phyloP scores from a whole-genome alignment of 2,113 vertebrate genomes.

The Calidris pygmaea region DNA sequence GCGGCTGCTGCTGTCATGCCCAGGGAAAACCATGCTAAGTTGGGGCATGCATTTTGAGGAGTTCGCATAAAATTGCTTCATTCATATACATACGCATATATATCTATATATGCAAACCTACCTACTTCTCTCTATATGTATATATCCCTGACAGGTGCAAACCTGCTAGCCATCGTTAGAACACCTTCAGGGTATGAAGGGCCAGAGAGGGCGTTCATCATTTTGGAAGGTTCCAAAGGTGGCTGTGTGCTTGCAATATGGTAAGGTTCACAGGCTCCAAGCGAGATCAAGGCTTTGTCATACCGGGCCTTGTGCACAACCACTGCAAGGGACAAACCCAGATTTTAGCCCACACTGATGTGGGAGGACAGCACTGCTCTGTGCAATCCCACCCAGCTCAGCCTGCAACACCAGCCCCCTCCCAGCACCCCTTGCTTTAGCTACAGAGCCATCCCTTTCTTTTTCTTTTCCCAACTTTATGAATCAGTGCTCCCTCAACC shows the following conservation, averaged over 20 bases:
- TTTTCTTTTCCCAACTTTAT: background rate
- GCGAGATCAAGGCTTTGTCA: background rate
- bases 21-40: background rate
- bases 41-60: background rate
- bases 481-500: background rate
- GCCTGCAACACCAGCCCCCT: background rate
- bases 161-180: background rate
- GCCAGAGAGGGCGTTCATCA: background rate
- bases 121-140: background rate
- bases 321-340: accelerated
- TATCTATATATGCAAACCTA: background rate
- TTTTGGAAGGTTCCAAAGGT: background rate
- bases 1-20: accelerated
- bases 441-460: background rate
- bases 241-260: background rate
- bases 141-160: background rate
- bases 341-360: background rate
- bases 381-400: background rate
- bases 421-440: background rate
- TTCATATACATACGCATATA: accelerated
- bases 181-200: background rate
- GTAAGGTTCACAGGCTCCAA: background rate
- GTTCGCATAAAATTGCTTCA: background rate
- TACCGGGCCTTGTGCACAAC: background rate
- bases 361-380: background rate